Evolutionary conservation across 2,797 vertebrate species (phyloP), one percentile per base, ranked within the genome.

Genomic region (Acanthis flammea): DNA sequence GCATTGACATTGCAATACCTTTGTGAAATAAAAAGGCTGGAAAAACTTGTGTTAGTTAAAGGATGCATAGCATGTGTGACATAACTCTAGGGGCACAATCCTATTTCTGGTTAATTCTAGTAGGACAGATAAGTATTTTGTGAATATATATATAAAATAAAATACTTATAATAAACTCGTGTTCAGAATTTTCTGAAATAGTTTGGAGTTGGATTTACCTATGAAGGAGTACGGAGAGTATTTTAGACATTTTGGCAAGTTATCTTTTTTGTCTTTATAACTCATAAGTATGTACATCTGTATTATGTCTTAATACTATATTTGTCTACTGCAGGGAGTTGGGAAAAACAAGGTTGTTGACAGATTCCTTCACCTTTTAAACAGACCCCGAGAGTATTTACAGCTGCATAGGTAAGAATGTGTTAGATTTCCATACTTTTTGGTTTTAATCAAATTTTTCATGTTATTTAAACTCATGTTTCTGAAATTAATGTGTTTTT

Each of bases 331-430:
- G 55, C 93, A 99, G 99, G 99, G 99, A 17, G 99, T 99, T 35
- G 99, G 99, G 53, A 99, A 99, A 96, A 99, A 99, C 97, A 99
- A 99, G 97, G 98, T 99, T 60, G 99, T 99, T 86, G 99, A 99
- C 97, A 97, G 99, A 94, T 99, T 99, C 92, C 98, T 99, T 88
- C 99, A 99, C 77, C 98, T 99, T 45, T 98, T 99, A 94, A 99
- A 99, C 97, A 98, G 99, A 68, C 99, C 99, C 35, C 98, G 99
- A 96, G 99, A 99, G 92, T 99, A 99, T 97, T 98, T 99, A 30
- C 99, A 99, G 74, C 98, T 99, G 41, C 99, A 99, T 97, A 99
- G 99, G 99, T 99, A 98, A 97, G 96, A 86, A 31, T 24, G 8
- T 41, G 18, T 85, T 76, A 33, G 11, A 7, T 51, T 92, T 73